Conservation (phyloP, 2,113 vertebrate genomes). For the Sula dactylatra region DNA sequence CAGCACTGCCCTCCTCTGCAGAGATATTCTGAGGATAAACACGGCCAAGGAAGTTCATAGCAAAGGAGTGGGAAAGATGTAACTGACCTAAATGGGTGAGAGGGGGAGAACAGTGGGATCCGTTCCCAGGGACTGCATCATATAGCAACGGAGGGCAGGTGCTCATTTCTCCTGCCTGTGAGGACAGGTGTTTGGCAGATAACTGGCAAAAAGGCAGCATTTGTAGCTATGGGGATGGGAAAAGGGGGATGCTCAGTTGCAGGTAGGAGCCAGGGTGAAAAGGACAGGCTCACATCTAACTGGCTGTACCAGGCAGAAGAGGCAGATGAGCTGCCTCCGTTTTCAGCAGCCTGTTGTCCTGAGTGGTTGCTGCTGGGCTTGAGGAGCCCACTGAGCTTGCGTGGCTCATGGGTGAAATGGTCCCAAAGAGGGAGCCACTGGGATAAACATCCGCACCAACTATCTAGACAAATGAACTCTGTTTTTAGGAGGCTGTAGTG, state of each 20-base stretch:
- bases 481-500: neutral
- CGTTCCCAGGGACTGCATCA: neutral
- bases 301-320: neutral
- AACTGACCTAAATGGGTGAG: neutral
- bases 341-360: neutral
- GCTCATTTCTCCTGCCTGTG: neutral
- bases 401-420: fast-evolving
- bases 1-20: neutral
- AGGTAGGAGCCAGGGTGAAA: neutral
- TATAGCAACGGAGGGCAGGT: neutral
- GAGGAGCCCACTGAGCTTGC: neutral
- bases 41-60: neutral
- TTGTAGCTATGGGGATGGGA: neutral
- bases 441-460: neutral
- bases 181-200: neutral
- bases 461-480: neutral
- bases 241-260: neutral
- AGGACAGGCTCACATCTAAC: neutral
- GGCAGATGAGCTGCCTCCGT: neutral
- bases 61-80: neutral
- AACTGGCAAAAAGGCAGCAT: neutral
- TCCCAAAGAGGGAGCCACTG: neutral
- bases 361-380: neutral
- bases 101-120: neutral
- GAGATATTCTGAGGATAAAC: neutral